Evolutionary conservation across 2,113 vertebrate genomes (phyloP).

Genomic region (Pungitius pungitius): DNA sequence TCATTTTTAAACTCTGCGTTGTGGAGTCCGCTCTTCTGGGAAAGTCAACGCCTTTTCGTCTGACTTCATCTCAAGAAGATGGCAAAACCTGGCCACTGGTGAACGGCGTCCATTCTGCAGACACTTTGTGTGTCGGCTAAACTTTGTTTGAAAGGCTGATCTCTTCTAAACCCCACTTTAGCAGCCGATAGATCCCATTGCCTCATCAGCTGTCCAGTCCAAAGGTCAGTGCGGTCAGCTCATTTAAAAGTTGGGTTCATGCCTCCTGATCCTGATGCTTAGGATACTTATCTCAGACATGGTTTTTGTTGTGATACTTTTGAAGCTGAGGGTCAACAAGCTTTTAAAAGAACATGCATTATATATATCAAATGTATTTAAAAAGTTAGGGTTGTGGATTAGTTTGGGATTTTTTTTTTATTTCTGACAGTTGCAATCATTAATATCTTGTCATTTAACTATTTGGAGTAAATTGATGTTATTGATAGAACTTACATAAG

Average conservation of each 20-base stretch:
- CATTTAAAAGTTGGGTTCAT: slow-evolving; percentile 15
- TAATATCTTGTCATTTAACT: neutral
- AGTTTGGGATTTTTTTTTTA: neutral
- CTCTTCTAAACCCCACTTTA: slow-evolving; percentile 50
- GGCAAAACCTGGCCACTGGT: slow-evolving; percentile 10
- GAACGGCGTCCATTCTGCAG: slow-evolving; percentile 12
- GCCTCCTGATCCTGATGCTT: too few species aligned
- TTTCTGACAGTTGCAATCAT: neutral
- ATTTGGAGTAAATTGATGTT: neutral
- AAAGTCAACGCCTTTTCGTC: too few species aligned
- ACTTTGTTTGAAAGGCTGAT: slow-evolving; percentile 44
- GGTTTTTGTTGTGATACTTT: slow-evolving; percentile 19
- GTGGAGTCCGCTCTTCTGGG: too few species aligned
- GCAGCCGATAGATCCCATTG: slow-evolving; percentile 49
- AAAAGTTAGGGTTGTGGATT: neutral
- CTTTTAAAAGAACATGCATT: slow-evolving; percentile 1
- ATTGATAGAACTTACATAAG: neutral
- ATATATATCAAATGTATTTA: too few species aligned
- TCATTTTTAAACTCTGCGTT: neutral
- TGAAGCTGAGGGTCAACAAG: neutral
- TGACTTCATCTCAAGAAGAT: too few species aligned
- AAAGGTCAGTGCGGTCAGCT: slow-evolving; percentile 58
- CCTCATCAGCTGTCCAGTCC: slow-evolving; percentile 46
- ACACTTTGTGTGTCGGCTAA: slow-evolving; percentile 46
- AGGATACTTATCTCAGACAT: neutral